A percentile compares a stretch with the other conserved stretches of the same genome.
phyloP scores from a whole-genome alignment of 2,797 vertebrate species.

The Alosa sapidissima region DNA sequence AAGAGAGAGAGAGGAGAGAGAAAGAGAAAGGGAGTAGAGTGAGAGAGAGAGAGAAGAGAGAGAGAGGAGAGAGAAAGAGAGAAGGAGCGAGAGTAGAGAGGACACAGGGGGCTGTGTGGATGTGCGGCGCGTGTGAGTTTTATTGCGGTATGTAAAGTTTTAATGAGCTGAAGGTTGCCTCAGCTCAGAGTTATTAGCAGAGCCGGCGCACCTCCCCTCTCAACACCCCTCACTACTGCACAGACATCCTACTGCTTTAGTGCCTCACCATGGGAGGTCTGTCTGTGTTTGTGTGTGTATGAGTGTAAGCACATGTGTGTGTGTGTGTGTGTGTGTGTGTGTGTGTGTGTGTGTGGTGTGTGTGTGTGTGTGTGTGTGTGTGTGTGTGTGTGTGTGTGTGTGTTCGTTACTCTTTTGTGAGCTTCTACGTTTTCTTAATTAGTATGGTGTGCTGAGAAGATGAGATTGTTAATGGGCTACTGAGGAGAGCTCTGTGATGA shows the following conservation, averaged over 20 bases:
- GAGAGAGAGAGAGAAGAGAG: not conserved
- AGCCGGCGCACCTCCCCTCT: not conserved
- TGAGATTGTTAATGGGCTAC: no score
- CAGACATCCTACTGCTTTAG: not conserved
- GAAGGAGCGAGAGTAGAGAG: not conserved
- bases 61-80: not conserved
- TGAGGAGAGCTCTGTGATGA: no score
- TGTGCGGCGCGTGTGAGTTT: not conserved
- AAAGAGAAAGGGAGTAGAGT: not conserved
- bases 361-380: not conserved
- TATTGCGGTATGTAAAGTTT: slow-evolving; percentile 14
- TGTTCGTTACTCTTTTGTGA: no score
- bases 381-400: not conserved
- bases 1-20: not conserved
- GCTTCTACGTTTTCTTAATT: no score
- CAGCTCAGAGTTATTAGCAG: not conserved
- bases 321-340: slow-evolving; percentile 31
- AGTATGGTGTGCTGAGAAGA: no score
- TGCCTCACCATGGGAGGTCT: not conserved
- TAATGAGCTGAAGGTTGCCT: slow-evolving; percentile 12
- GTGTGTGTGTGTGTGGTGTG: slow-evolving; percentile 14
- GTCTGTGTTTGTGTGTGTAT: slow-evolving; percentile 4
- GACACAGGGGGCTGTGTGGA: not conserved
- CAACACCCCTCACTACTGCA: not conserved
- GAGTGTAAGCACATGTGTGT: not conserved